phyloP scores from a whole-genome alignment of 1,140 invertebrate genomes.

The Hylaeus anthracinus region DNA sequence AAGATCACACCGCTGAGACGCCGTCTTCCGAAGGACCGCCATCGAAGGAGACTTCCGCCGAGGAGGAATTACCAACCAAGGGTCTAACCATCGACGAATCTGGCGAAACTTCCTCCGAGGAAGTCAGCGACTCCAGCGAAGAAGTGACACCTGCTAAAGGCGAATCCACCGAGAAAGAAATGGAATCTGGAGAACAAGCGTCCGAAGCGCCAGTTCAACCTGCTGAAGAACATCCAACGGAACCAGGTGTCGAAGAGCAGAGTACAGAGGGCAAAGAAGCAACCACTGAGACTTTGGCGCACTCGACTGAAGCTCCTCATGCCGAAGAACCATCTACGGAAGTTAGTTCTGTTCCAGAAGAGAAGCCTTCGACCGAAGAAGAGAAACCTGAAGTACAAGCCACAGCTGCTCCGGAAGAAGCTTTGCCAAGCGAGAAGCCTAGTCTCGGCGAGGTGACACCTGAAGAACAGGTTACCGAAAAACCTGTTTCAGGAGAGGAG shows the following conservation, averaged over 20 bases:
- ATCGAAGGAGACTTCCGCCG: slow-evolving; percentile 14
- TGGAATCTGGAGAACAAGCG: background rate
- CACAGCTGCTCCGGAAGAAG: slow-evolving; percentile 14
- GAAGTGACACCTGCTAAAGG: slow-evolving; percentile 31
- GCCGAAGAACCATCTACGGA: slow-evolving; percentile 47
- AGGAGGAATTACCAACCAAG: slow-evolving; percentile 56
- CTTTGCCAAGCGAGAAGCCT: slow-evolving; percentile 13
- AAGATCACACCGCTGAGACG: slow-evolving; percentile 21
- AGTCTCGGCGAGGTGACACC: background rate
- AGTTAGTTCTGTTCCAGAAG: slow-evolving; percentile 11
- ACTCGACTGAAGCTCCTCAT: slow-evolving; percentile 32
- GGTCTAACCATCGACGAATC: slow-evolving; percentile 48
- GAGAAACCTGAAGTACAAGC: slow-evolving; percentile 11
- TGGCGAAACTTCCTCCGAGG: slow-evolving; percentile 58
- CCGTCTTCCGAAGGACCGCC: slow-evolving; percentile 5
- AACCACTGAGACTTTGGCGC: slow-evolving; percentile 4
- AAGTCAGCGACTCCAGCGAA: slow-evolving; percentile 46
- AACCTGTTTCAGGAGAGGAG: slow-evolving; percentile 29
- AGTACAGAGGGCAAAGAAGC: slow-evolving; percentile 12
- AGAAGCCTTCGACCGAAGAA: slow-evolving; percentile 22
- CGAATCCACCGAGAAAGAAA: slow-evolving; percentile 30
- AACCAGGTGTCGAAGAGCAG: slow-evolving; percentile 11
- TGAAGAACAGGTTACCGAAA: slow-evolving; percentile 8
- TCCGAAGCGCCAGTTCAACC: background rate
- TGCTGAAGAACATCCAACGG: background rate